phyloP scores from a whole-genome alignment of 2,888 invertebrate genomes.

The Drosophila testacea region DNA sequence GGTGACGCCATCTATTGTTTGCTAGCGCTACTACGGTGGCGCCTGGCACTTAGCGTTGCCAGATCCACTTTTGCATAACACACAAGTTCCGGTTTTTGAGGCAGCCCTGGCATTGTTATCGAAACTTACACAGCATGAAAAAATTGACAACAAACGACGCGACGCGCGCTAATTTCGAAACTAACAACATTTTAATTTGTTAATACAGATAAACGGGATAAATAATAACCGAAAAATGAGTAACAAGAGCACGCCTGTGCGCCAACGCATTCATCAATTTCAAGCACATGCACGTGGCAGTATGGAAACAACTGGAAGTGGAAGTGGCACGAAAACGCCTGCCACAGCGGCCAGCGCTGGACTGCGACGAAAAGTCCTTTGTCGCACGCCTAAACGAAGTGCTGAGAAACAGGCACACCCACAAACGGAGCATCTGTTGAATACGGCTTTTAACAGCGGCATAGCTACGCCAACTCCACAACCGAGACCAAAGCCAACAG shows the following conservation, averaged over 20 bases:
- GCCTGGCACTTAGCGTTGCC: slow-evolving; percentile 10
- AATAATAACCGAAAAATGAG: slow-evolving; percentile 53
- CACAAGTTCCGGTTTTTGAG: slow-evolving; percentile 7
- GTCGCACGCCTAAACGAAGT: slow-evolving; percentile 48
- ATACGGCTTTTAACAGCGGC: slow-evolving; percentile 65
- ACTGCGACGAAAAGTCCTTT: slow-evolving; percentile 53
- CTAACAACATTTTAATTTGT: slow-evolving; percentile 39
- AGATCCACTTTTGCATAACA: not conserved
- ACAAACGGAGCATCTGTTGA: slow-evolving; percentile 52
- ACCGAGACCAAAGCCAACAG: slow-evolving; percentile 66
- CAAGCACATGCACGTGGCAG: slow-evolving; percentile 50
- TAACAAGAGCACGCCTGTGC: slow-evolving; percentile 66
- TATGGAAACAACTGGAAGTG: slow-evolving; percentile 23
- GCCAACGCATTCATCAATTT: slow-evolving; percentile 66
- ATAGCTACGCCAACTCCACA: slow-evolving; percentile 60
- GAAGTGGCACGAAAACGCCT: slow-evolving; percentile 46
- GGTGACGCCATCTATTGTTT: too few relatives aligned
- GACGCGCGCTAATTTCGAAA: slow-evolving; percentile 71
- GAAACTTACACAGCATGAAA: slow-evolving; percentile 43
- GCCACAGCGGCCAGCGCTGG: slow-evolving; percentile 45
- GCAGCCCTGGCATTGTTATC: slow-evolving; percentile 46
- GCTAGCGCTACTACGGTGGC: too few relatives aligned
- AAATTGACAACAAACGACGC: slow-evolving; percentile 67
- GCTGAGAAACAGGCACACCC: slow-evolving; percentile 17
- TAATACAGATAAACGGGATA: slow-evolving; percentile 1